A percentile compares a stretch with the other conserved stretches of the same genome.
These are phyloP conservation scores for Panagrolaimus sp. DNA, from an alignment of 1,140 invertebrate species.

Conservation along the genomic window DNA sequence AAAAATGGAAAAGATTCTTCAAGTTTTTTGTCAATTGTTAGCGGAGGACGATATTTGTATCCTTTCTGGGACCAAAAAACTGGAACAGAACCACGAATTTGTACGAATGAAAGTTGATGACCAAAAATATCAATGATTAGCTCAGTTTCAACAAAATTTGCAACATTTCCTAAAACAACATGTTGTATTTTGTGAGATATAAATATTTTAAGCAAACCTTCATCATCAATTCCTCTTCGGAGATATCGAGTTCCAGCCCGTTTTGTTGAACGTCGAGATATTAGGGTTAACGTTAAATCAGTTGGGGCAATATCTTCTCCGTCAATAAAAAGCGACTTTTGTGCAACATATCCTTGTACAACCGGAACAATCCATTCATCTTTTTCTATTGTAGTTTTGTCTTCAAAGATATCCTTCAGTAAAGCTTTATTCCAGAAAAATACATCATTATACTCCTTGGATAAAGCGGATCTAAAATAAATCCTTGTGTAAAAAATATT, in stretches of 20 bases:
- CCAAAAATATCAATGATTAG: constrained; percentile 67
- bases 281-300: constrained; percentile 42
- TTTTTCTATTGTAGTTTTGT: background rate
- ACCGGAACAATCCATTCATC: constrained; percentile 12
- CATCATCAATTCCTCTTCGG: constrained; percentile 79
- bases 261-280: constrained; percentile 51
- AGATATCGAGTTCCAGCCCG: constrained; percentile 74
- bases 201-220: constrained; percentile 40
- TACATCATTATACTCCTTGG: too few relatives aligned
- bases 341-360: constrained; percentile 9
- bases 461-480: too few relatives aligned
- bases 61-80: constrained; percentile 95
- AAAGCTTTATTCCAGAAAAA: constrained; percentile 42
- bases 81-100: constrained; percentile 82
- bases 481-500: too few relatives aligned
- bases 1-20: constrained; percentile 81
- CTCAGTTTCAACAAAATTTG: constrained; percentile 93
- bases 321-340: background rate
- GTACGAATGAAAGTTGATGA: constrained; percentile 79
- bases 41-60: constrained; percentile 87
- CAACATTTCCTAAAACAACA: constrained; percentile 69
- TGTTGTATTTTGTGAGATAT: too few relatives aligned
- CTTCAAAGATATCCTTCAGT: constrained; percentile 35
- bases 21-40: constrained; percentile 77
- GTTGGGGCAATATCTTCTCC: constrained; percentile 5